phyloP scores from a whole-genome alignment of 2,888 invertebrate genomes.

The Subacronicta megacephala region DNA sequence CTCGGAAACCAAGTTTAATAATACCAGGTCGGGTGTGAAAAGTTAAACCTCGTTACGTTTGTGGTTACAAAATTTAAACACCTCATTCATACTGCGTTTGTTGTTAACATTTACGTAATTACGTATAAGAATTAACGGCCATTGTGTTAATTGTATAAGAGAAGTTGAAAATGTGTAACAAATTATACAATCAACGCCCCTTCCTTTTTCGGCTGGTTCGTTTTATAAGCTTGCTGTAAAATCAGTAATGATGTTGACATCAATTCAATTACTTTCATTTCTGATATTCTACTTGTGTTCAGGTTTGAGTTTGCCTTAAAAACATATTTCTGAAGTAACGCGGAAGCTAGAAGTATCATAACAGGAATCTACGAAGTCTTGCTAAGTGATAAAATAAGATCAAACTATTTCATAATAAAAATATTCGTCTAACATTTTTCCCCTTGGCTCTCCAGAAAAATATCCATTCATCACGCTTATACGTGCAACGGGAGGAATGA shows the following conservation, averaged over 20 bases:
- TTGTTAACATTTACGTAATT: conserved; percentile 76
- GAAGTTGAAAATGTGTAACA: conserved; percentile 62
- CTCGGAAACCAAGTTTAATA: conserved; percentile 67
- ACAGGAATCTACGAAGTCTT: conserved; percentile 24
- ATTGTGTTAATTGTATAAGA: conserved; percentile 79
- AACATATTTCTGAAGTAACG: conserved; percentile 29
- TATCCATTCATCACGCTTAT: conserved; percentile 25
- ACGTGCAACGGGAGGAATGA: conserved; percentile 37
- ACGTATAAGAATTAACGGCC: conserved; percentile 68
- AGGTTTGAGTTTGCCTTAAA: conserved; percentile 27
- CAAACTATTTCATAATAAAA: conserved; percentile 16
- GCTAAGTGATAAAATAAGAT: conserved; percentile 2
- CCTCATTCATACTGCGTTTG: conserved; percentile 70
- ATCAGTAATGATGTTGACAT: conserved; percentile 30
- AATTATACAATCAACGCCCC: conserved; percentile 52
- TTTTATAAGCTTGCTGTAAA: conserved; percentile 8
- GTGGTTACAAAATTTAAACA: conserved; percentile 74
- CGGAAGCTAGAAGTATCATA: conserved; percentile 12
- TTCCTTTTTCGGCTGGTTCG: conserved; percentile 38
- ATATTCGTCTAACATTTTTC: conserved; percentile 26
- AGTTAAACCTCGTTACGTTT: conserved; percentile 64
- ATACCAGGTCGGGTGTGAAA: conserved; percentile 69
- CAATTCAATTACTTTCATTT: conserved; percentile 39
- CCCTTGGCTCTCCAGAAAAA: conserved; percentile 37
- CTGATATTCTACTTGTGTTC: conserved; percentile 34